phyloP scores from a whole-genome alignment of 2,113 vertebrate species.

The Dascyllus trimaculatus region DNA sequence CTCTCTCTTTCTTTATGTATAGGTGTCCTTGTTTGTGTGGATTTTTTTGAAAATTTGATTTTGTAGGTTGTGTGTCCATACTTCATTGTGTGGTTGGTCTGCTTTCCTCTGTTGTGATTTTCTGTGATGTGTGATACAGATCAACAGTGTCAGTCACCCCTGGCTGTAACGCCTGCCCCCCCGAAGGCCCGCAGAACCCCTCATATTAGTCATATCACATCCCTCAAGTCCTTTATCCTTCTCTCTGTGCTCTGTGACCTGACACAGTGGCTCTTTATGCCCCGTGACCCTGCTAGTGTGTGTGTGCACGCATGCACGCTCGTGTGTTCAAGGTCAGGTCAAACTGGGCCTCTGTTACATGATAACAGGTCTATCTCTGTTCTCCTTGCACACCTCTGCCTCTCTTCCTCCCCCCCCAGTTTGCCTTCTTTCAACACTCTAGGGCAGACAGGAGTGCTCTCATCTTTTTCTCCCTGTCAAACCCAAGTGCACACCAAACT shows the following conservation, averaged over 20 bases:
- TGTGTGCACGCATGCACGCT: constrained; percentile 7
- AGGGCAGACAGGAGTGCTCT: constrained; percentile 5
- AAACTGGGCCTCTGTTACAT: constrained; percentile 69
- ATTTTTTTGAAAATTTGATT: constrained; percentile 23
- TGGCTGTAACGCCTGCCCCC: constrained; percentile 74
- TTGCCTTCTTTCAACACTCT: constrained; percentile 47
- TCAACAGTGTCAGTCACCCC: constrained; percentile 84
- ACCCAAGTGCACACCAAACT: background rate
- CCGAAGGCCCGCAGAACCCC: constrained; percentile 75
- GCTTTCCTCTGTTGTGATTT: constrained; percentile 71
- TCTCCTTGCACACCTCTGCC: constrained; percentile 66
- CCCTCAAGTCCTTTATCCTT: constrained; percentile 81
- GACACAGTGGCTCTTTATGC: constrained; percentile 82
- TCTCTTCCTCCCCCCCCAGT: constrained; percentile 23
- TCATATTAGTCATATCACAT: constrained; percentile 84
- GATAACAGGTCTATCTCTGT: constrained; percentile 78
- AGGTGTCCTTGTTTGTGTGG: background rate
- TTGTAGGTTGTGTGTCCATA: constrained; percentile 45
- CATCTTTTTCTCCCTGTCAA: background rate
- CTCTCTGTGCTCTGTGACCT: constrained; percentile 80
- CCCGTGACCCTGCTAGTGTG: constrained; percentile 70
- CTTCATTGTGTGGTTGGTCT: constrained; percentile 57
- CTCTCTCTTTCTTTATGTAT: background rate
- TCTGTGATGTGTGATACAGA: constrained; percentile 82
- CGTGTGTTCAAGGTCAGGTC: constrained; percentile 78